Conservation (phyloP, 1,140 invertebrate genomes). For the Apis laboriosa region DNA sequence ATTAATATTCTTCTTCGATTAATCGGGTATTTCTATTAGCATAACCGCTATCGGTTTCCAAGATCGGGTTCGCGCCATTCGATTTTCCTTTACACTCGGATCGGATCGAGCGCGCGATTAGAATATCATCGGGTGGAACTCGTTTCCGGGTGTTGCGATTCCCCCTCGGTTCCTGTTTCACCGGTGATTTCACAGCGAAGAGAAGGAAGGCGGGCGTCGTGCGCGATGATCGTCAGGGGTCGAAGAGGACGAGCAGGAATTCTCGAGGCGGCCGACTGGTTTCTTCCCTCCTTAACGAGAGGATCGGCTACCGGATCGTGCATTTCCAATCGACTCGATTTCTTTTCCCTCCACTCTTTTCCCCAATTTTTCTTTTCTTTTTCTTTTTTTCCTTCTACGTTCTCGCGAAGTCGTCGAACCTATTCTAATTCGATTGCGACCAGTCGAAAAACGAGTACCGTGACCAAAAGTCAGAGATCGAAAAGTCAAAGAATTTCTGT, state of each 20-base stretch:
- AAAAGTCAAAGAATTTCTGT: slow-evolving; percentile 1
- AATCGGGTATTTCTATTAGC: neutral
- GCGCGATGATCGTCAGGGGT: slow-evolving; percentile 2
- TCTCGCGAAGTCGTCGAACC: slow-evolving; percentile 47
- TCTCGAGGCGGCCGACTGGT: slow-evolving; percentile 55
- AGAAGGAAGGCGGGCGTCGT: neutral
- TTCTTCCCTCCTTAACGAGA: slow-evolving; percentile 60
- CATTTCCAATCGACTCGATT: neutral
- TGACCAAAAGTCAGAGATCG: slow-evolving; percentile 8
- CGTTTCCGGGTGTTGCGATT: slow-evolving; percentile 22
- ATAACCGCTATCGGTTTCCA: slow-evolving; percentile 5
- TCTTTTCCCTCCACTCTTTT: neutral
- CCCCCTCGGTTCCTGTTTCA: neutral
- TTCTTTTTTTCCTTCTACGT: neutral
- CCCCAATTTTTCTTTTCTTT: neutral
- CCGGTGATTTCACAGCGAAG: neutral
- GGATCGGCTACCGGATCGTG: neutral
- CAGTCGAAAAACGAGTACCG: slow-evolving; percentile 13
- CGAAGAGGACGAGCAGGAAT: slow-evolving; percentile 59
- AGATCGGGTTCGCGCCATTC: neutral
- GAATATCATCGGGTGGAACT: neutral
- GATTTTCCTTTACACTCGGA: neutral
- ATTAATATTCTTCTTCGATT: too few relatives aligned
- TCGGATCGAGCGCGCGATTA: neutral
- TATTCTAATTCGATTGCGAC: slow-evolving; percentile 38